phyloP scores from a whole-genome alignment of 2,888 invertebrate species.

The Glyphotaelius pellucidus region DNA sequence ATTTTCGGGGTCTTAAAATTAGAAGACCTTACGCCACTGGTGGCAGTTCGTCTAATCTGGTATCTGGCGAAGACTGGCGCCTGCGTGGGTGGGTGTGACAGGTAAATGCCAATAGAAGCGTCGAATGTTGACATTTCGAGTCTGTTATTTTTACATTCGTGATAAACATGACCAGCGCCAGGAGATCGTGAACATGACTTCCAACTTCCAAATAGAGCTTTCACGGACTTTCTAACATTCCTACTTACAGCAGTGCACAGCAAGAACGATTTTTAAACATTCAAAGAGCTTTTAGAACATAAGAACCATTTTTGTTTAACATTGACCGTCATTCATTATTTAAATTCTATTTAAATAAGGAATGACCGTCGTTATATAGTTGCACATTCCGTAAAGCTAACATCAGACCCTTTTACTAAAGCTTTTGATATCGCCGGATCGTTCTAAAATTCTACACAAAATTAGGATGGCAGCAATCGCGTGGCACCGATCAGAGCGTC shows the following conservation, averaged over 20 bases:
- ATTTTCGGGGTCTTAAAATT: background rate
- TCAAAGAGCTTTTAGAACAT: too few species aligned
- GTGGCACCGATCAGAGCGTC: background rate
- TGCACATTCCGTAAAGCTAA: background rate
- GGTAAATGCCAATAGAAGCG: slow-evolving; percentile 34
- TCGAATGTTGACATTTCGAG: slow-evolving; percentile 23
- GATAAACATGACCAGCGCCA: background rate
- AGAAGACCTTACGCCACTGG: background rate
- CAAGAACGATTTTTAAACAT: too few species aligned
- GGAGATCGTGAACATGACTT: background rate
- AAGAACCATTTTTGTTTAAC: too few species aligned
- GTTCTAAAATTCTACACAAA: background rate
- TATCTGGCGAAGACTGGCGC: background rate
- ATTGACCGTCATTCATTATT: too few species aligned
- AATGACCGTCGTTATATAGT: background rate
- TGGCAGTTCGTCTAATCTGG: background rate
- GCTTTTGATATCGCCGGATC: background rate
- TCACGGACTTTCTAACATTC: background rate
- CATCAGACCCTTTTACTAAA: background rate
- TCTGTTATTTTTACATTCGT: background rate
- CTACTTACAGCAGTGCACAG: too few species aligned
- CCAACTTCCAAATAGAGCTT: background rate
- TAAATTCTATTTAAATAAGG: too few species aligned
- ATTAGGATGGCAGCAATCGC: too few species aligned
- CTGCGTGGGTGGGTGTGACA: slow-evolving; percentile 12